Evolutionary conservation across 1,140 invertebrate genomes (phyloP).

Genomic region (Venturia canescens): DNA sequence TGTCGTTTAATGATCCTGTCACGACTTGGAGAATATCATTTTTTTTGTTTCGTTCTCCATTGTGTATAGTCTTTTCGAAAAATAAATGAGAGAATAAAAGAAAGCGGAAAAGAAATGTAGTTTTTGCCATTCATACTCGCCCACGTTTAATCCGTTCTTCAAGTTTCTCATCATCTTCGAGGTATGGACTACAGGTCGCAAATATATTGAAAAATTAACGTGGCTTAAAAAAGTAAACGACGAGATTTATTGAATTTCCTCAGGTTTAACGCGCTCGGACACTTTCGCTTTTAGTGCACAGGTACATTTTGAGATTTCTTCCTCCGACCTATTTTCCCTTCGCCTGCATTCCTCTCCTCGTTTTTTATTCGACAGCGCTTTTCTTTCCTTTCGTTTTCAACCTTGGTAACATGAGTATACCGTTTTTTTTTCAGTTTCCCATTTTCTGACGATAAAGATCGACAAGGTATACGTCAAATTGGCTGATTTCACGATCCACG

Average conservation of each 20-base stretch:
- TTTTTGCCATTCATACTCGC: background rate
- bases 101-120: background rate
- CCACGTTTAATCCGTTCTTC: background rate
- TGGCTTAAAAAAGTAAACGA: background rate
- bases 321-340: background rate
- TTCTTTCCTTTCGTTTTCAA: background rate
- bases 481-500: background rate
- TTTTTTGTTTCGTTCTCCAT: background rate
- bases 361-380: background rate
- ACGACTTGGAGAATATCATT: background rate
- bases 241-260: background rate
- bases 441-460: background rate
- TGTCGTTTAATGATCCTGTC: conserved; percentile 21
- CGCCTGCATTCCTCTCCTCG: background rate
- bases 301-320: conserved; percentile 29
- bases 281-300: background rate
- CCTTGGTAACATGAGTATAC: background rate
- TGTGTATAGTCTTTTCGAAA: background rate
- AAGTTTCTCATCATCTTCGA: conserved; percentile 4
- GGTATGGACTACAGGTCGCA: background rate
- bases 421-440: background rate
- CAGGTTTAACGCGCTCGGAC: background rate
- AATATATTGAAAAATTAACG: background rate
- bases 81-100: background rate
- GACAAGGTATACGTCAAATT: background rate